Conservation (phyloP, 2,888 invertebrate species). For the Hirtodrosophila cameraria region DNA sequence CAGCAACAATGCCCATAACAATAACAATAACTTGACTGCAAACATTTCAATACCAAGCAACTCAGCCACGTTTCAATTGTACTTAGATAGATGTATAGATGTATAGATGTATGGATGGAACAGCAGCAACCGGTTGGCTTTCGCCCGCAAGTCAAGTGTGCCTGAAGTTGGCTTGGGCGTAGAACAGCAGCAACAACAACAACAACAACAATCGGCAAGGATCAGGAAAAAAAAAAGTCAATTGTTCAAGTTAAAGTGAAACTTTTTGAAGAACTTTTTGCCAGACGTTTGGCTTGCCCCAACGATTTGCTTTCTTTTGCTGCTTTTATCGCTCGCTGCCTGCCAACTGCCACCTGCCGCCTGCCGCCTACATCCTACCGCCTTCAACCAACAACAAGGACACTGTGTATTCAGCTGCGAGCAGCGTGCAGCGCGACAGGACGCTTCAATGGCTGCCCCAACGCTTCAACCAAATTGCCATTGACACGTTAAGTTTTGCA, state of each 20-base stretch:
- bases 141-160: slow-evolving; percentile 70
- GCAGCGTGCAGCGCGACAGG: slow-evolving; percentile 5
- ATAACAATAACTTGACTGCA: slow-evolving; percentile 79
- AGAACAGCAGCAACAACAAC: slow-evolving; percentile 36
- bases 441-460: slow-evolving; percentile 36
- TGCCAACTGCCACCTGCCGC: no score
- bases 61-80: slow-evolving; percentile 75
- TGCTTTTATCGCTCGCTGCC: slow-evolving; percentile 72
- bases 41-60: slow-evolving; percentile 76
- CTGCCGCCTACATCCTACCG: no score
- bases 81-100: slow-evolving; percentile 47
- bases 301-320: slow-evolving; percentile 62
- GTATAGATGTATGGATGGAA: slow-evolving; percentile 26
- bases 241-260: slow-evolving; percentile 78
- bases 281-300: slow-evolving; percentile 65
- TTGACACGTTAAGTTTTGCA: slow-evolving; percentile 79
- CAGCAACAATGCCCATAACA: slow-evolving; percentile 69
- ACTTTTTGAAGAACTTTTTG: slow-evolving; percentile 74
- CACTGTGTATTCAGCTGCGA: slow-evolving; percentile 48
- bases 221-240: slow-evolving; percentile 65
- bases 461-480: slow-evolving; percentile 64
- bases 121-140: slow-evolving; percentile 63
- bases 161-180: slow-evolving; percentile 13
- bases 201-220: slow-evolving; percentile 26
- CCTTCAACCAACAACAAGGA: neutral